Conservation (phyloP, 2,797 vertebrate species). For the Eulemur albifrons region DNA sequence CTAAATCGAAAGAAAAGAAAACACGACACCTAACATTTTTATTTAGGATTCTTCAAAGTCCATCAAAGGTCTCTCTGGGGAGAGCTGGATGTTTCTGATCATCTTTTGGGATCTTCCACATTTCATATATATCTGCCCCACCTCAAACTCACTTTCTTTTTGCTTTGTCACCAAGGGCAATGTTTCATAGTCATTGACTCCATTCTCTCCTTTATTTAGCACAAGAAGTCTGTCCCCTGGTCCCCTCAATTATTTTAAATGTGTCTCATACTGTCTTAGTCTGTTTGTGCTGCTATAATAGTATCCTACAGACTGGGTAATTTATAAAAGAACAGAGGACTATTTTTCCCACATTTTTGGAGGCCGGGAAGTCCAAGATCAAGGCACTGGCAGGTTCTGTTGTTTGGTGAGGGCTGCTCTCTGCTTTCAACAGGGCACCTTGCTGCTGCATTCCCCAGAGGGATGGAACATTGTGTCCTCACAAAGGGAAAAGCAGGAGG, state of each 20-base stretch:
- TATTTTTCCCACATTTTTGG: background rate
- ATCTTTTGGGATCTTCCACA: background rate
- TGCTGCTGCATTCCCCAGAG: background rate
- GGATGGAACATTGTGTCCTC: background rate
- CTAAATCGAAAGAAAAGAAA: background rate
- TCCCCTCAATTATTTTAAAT: background rate
- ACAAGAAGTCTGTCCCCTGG: background rate
- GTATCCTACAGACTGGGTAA: background rate
- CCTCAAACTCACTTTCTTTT: background rate
- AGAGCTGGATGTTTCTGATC: background rate
- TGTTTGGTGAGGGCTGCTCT: background rate
- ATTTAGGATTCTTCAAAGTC: background rate
- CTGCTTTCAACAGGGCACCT: background rate
- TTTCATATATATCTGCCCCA: background rate
- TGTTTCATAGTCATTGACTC: background rate
- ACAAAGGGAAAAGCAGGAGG: background rate
- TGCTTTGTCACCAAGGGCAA: background rate
- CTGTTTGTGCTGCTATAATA: background rate
- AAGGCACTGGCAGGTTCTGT: background rate
- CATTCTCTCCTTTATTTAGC: background rate
- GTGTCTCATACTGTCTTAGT: background rate
- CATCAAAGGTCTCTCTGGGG: background rate
- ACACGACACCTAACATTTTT: background rate
- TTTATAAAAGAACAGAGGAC: background rate
- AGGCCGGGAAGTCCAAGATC: background rate